Conservation (phyloP, 1,140 invertebrate species). For the Bicyclus anynana region DNA sequence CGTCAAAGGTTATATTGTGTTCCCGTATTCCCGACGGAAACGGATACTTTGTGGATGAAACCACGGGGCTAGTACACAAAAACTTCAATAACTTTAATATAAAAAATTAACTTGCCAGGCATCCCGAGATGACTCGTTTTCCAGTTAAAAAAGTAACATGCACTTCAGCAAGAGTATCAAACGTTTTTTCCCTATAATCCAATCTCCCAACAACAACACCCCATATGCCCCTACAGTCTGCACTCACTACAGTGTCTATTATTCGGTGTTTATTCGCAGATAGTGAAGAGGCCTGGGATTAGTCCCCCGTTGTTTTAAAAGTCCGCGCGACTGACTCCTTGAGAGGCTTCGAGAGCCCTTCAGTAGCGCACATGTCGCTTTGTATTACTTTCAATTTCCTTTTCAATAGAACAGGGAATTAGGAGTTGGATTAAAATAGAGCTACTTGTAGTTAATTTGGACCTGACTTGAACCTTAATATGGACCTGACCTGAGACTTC, state of each 20-base stretch:
- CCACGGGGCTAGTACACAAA: no score
- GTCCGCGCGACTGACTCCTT: slow-evolving; percentile 42
- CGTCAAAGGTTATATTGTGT: no score
- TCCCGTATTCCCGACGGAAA: no score
- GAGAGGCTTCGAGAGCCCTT: slow-evolving; percentile 31
- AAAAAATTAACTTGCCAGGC: no score
- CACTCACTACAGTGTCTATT: slow-evolving; percentile 18
- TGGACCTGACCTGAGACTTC: no score
- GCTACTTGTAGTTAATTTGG: no score
- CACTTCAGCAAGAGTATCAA: no score
- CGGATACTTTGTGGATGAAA: no score
- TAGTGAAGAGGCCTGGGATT: slow-evolving; percentile 53
- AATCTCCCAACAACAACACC: background rate
- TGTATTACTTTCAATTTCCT: slow-evolving; percentile 42
- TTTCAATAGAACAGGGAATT: slow-evolving; percentile 9
- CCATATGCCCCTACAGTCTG: slow-evolving; percentile 24
- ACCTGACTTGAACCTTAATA: no score
- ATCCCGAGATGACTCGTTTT: no score
- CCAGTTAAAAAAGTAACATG: no score
- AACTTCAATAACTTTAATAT: no score
- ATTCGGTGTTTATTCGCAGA: slow-evolving; percentile 52
- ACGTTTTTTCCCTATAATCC: background rate
- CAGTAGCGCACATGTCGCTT: slow-evolving; percentile 45
- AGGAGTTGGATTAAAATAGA: background rate
- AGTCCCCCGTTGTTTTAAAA: slow-evolving; percentile 54